Evolutionary conservation across 1,140 invertebrate genomes (phyloP).

Genomic region (Holcopasites calliopsidis): DNA sequence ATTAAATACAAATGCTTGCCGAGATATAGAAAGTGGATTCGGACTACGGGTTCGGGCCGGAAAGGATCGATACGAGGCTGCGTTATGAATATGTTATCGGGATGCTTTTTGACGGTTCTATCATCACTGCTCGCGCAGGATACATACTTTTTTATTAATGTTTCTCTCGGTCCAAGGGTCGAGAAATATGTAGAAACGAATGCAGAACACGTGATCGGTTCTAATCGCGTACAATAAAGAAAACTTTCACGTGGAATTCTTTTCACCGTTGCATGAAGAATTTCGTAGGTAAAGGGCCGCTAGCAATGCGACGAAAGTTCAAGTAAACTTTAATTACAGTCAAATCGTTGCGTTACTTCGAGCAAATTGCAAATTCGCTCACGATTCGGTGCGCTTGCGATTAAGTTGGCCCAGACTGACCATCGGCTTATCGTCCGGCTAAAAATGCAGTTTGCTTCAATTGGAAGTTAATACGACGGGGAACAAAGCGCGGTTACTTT

Average conservation of each 20-base stretch:
- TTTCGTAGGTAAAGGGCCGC: background rate
- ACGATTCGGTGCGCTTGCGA: background rate
- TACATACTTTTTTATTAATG: background rate
- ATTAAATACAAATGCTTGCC: slow-evolving; percentile 7
- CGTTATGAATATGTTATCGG: slow-evolving; percentile 20
- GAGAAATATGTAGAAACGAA: background rate
- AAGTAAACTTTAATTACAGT: background rate
- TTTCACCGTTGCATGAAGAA: background rate
- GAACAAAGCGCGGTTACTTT: background rate
- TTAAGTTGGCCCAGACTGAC: background rate
- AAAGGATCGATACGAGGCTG: background rate
- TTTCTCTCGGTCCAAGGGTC: background rate
- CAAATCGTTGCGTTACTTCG: background rate
- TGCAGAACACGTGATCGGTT: background rate
- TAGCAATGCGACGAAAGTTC: background rate
- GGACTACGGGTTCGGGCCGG: background rate
- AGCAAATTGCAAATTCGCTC: background rate
- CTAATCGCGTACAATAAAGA: background rate
- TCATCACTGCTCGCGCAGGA: background rate
- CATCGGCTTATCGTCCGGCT: background rate
- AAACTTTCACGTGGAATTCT: too few species aligned
- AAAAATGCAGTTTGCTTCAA: background rate
- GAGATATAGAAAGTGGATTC: slow-evolving; percentile 4
- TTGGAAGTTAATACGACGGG: background rate
- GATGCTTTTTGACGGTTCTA: background rate